These are phyloP conservation scores for Diaprepes abbreviatus DNA, from an alignment of 2,888 invertebrate species.

Conservation along the genomic window DNA sequence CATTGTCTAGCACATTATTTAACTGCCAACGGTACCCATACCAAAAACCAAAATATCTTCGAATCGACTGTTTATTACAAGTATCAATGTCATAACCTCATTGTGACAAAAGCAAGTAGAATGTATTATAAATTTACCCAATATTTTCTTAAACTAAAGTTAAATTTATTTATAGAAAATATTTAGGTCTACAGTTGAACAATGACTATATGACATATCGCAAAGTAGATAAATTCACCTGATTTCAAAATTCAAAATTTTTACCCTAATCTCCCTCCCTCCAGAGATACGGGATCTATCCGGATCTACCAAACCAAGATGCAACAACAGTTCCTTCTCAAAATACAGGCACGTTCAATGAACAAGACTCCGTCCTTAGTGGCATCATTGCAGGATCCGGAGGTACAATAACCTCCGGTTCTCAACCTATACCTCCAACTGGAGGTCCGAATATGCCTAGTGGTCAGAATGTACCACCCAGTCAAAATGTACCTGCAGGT, in stretches of 20 bases:
- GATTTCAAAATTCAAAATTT: constrained; percentile 1
- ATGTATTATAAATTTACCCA: too few species aligned
- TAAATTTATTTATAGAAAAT: too few species aligned
- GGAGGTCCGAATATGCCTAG: not conserved
- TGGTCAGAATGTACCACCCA: not conserved
- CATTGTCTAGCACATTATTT: too few species aligned
- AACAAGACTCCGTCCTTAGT: constrained; percentile 35
- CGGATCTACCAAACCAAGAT: constrained; percentile 54
- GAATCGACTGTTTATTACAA: too few species aligned
- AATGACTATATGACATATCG: too few species aligned
- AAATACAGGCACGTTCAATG: not conserved
- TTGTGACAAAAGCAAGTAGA: too few species aligned
- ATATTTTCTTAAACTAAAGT: too few species aligned
- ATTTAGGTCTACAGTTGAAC: too few species aligned
- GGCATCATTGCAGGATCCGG: constrained; percentile 41
- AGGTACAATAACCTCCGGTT: constrained; percentile 38
- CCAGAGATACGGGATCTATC: constrained; percentile 56
- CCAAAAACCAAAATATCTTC: too few species aligned
- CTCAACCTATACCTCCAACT: constrained; percentile 27
- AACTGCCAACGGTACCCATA: too few species aligned
- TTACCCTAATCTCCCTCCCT: constrained; percentile 14
- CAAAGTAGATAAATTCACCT: not conserved
- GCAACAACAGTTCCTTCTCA: constrained; percentile 30
- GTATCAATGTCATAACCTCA: too few species aligned
- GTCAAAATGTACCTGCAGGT: not conserved